These are phyloP conservation scores for Heteronetta atricapilla DNA, from an alignment of 2,113 vertebrate genomes.

Conservation along the genomic window DNA sequence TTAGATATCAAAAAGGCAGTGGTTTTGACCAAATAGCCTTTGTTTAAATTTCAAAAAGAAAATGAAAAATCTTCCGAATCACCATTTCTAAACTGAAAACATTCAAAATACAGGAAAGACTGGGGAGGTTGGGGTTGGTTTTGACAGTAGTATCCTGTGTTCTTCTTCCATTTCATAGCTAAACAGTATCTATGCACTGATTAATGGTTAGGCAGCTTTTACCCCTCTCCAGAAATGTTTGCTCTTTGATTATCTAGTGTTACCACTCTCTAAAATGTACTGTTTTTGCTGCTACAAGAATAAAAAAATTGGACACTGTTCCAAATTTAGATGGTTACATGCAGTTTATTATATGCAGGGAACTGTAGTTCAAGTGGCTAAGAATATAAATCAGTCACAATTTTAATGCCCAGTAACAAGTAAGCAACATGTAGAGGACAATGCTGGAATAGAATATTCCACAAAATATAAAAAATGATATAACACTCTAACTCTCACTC, in stretches of 20 bases:
- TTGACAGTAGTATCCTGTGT: not conserved
- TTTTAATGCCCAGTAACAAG: not conserved
- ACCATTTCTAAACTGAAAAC: not conserved
- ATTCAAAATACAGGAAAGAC: not conserved
- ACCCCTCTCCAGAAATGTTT: not conserved
- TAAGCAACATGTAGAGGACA: not conserved
- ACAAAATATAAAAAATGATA: not conserved
- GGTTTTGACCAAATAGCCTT: not conserved
- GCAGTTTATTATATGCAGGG: not conserved
- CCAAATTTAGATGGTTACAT: not conserved
- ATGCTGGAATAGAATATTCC: not conserved
- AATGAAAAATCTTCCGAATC: not conserved
- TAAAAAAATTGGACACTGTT: not conserved
- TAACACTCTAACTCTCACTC: not conserved
- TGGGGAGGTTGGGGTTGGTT: not conserved
- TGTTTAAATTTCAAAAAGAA: not conserved
- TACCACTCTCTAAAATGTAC: not conserved
- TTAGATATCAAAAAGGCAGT: not conserved
- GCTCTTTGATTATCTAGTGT: not conserved
- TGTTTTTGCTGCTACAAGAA: not conserved
- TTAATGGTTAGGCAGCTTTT: not conserved
- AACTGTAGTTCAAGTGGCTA: not conserved
- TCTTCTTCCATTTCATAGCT: not conserved
- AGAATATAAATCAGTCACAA: not conserved
- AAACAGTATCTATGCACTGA: not conserved